Percentiles rank a stretch among this genome's conserved stretches.
Conservation (phyloP, 2,888 invertebrate genomes). For the Corbicula japonica region DNA sequence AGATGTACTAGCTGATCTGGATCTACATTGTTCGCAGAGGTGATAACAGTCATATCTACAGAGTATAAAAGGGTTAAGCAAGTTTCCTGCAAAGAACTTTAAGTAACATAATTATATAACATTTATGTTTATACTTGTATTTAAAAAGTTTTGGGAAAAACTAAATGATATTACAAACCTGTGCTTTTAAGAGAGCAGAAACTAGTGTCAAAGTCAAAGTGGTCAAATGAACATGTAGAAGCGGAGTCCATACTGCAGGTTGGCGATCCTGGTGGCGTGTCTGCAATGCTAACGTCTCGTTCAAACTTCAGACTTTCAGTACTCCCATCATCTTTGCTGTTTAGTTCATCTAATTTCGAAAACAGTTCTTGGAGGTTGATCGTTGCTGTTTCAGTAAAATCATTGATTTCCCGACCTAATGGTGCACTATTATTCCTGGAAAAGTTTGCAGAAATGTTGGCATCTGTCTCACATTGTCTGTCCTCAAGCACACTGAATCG, state of each 20-base stretch:
- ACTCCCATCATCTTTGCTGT: constrained; percentile 24
- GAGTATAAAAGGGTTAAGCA: too few species aligned
- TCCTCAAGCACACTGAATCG: constrained; percentile 15
- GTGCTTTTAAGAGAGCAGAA: constrained; percentile 69
- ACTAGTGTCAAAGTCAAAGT: constrained; percentile 68
- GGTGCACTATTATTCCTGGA: constrained; percentile 27
- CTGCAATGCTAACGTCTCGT: constrained; percentile 29
- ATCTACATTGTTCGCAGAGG: too few species aligned
- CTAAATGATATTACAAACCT: constrained; percentile 45
- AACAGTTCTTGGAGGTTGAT: constrained; percentile 51
- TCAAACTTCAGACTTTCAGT: not conserved
- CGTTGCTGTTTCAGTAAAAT: constrained; percentile 38
- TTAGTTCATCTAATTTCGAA: constrained; percentile 54
- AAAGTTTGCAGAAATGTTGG: constrained; percentile 11
- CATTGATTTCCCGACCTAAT: constrained; percentile 18
- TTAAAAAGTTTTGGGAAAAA: not conserved
- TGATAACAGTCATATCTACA: too few species aligned
- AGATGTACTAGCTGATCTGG: too few species aligned
- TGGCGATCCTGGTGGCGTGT: constrained; percentile 39
- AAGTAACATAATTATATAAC: too few species aligned
- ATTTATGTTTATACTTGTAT: not conserved
- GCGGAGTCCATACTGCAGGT: constrained; percentile 56
- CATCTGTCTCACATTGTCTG: constrained; percentile 1
- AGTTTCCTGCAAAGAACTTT: too few species aligned
- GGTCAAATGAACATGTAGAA: constrained; percentile 61